phyloP scores from a whole-genome alignment of 2,888 invertebrate species.

The Pemphredon lugubris region DNA sequence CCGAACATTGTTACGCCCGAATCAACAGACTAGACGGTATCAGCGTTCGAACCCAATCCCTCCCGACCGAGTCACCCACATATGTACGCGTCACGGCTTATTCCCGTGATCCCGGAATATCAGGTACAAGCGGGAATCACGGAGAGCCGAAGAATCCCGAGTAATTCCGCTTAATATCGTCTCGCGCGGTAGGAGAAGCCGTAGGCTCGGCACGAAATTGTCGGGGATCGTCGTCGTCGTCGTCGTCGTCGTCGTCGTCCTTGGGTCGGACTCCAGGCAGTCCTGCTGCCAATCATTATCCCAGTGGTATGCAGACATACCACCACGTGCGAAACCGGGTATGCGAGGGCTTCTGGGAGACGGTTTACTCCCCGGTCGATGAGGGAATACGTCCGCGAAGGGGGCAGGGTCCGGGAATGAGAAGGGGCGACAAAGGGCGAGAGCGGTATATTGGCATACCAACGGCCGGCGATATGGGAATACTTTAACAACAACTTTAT shows the following conservation, averaged over 20 bases:
- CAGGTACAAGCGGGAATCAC: slow-evolving; percentile 18
- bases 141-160: slow-evolving; percentile 2
- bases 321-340: slow-evolving; percentile 73
- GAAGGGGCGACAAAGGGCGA: slow-evolving; percentile 71
- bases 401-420: slow-evolving; percentile 61
- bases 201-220: slow-evolving; percentile 37
- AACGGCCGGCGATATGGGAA: slow-evolving; percentile 77
- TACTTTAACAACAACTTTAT: slow-evolving; percentile 79
- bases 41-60: neutral
- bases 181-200: neutral
- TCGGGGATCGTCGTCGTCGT: slow-evolving; percentile 24
- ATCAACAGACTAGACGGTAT: neutral
- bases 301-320: slow-evolving; percentile 74
- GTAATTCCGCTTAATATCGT: slow-evolving; percentile 50
- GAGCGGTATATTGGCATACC: slow-evolving; percentile 80
- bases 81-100: too few species aligned
- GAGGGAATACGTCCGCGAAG: slow-evolving; percentile 48
- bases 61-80: too few species aligned
- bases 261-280: slow-evolving; percentile 45
- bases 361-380: slow-evolving; percentile 44
- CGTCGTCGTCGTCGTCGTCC: too few species aligned
- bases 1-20: neutral
- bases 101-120: too few species aligned
- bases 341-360: slow-evolving; percentile 65
- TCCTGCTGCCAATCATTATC: slow-evolving; percentile 73